Evolutionary conservation across 2,888 invertebrate species (phyloP).

Genomic region (Gisinianus flammeolus): DNA sequence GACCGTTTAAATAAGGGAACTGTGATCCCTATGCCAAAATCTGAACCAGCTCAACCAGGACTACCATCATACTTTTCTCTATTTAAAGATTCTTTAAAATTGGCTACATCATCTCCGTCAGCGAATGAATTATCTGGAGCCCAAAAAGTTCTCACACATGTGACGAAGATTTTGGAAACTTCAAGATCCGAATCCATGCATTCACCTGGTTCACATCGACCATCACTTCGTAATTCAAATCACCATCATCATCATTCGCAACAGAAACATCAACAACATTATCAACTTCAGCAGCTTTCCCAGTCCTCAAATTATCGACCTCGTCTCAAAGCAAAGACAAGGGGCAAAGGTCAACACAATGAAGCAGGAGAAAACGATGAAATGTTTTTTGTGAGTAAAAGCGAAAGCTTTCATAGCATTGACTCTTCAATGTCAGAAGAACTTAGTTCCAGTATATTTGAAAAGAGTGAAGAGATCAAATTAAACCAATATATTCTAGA

Average conservation of each 20-base stretch:
- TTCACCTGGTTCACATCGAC: not conserved
- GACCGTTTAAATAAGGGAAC: conserved; percentile 50
- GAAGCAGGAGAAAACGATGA: not conserved
- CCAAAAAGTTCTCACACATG: conserved; percentile 17
- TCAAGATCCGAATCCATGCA: not conserved
- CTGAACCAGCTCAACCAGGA: conserved; percentile 31
- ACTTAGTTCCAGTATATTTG: conserved; percentile 18
- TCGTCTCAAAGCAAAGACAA: too few species aligned
- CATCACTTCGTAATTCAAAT: conserved; percentile 6
- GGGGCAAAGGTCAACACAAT: too few species aligned
- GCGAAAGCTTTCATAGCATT: not conserved
- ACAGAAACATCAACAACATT: not conserved
- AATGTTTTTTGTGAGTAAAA: not conserved
- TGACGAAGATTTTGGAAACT: not conserved
- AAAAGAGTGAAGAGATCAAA: conserved; percentile 6
- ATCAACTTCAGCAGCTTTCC: not conserved
- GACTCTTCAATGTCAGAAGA: conserved; percentile 33
- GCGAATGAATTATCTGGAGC: conserved; percentile 15
- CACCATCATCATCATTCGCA: not conserved
- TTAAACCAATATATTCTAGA: conserved; percentile 1
- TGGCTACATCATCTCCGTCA: not conserved
- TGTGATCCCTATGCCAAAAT: conserved; percentile 38
- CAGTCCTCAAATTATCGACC: not conserved
- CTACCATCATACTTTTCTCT: conserved; percentile 39
- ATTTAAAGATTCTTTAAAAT: conserved; percentile 29